Conservation (phyloP, 2,888 invertebrate genomes). For the Pycnomerus fuliginosus region DNA sequence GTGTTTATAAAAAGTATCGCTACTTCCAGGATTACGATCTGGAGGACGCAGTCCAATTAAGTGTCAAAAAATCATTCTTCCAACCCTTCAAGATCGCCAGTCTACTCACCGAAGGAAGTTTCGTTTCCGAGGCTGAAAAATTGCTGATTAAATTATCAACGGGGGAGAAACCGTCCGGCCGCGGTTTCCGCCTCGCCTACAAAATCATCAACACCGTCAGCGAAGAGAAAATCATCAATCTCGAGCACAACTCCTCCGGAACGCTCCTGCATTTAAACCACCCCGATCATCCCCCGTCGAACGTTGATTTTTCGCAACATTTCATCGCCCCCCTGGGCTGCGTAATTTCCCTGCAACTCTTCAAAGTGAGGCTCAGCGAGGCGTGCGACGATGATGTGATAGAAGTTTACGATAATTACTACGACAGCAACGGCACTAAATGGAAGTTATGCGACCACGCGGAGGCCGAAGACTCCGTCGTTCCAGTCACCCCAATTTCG, state of each 20-base stretch:
- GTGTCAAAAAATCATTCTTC: too few species aligned
- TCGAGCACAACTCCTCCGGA: constrained; percentile 54
- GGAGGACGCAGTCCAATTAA: too few species aligned
- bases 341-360: constrained; percentile 55
- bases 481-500: constrained; percentile 53
- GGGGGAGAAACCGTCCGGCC: constrained; percentile 63
- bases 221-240: constrained; percentile 53
- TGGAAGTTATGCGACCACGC: constrained; percentile 64
- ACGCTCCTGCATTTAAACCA: constrained; percentile 60
- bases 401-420: constrained; percentile 64
- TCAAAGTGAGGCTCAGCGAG: constrained; percentile 53
- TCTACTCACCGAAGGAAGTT: constrained; percentile 66
- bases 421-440: constrained; percentile 68
- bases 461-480: constrained; percentile 41
- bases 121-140: constrained; percentile 64
- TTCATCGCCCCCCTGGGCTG: constrained; percentile 60
- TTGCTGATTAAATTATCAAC: constrained; percentile 64
- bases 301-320: constrained; percentile 58
- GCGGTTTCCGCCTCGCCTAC: constrained; percentile 66
- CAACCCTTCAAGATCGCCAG: constrained; percentile 59
- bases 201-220: constrained; percentile 48
- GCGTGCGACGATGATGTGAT: constrained; percentile 36
- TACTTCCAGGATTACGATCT: too few species aligned
- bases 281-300: constrained; percentile 57
- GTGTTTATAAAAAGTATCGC: too few species aligned